Base-by-base conservation (phyloP, 1,140 invertebrate species). In the Papilio glaucus region DNA sequence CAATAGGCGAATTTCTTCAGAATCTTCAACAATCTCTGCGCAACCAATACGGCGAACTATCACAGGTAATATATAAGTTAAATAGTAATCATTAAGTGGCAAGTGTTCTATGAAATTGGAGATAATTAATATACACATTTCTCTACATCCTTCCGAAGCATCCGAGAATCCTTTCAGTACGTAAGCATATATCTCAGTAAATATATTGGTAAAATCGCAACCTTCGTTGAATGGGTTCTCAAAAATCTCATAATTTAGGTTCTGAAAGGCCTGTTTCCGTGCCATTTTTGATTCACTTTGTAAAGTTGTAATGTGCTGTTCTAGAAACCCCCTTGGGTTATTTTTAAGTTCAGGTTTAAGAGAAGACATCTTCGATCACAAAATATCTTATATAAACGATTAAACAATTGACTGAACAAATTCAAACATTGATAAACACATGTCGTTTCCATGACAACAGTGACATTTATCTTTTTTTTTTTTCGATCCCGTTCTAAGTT, bases 1-100 rank as follows among this genome's bases (percentile, higher is more conserved):
- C 57, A 95, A 88, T 5, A 98, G 84, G 38, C 97, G 94, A 39
- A 98, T 94, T 95, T 98, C 98, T 93, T 99, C 98, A 9, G 97
- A 98, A 37, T 95, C 92, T 91, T 98, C 98, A 4, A 96, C 90
- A 8, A 96, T 94, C 83, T 98, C 97, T 57, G 95, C 94, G 39
- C 95, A 95, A 1, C 96, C 97, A 72, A 98, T 94, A 75, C 97
- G 94, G 80, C 96, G 96, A 0, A 95, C 94, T 57, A 98, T 85
- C 10, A 96, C 94, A 10, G 97, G 96, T 15, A 98, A 94, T n/a
- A 98, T 91, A 74, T 96, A 96, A 0, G 95, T 95, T 39, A 98
- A 92, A 83, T 96, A 95, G 67, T 95, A 96, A 73, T 97, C 96
- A 79, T 95, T 94, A 0, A 91, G 71, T 6, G 88, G 90, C 13